Base-by-base conservation (phyloP, 2,888 invertebrate genomes). In the Matsumyia berberina region DNA sequence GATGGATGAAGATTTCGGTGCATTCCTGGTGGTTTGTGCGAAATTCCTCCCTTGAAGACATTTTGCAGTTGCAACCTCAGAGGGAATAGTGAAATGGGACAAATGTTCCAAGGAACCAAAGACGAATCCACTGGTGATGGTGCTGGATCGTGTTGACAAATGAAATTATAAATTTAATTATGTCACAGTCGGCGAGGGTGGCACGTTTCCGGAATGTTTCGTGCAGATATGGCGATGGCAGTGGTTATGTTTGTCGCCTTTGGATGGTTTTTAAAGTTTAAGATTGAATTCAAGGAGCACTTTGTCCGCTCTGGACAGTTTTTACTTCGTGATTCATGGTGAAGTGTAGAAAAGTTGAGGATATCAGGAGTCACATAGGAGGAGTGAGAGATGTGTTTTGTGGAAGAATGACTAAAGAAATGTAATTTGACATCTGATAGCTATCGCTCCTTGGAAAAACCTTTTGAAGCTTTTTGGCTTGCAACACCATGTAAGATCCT, bases 131-230 rank as follows among this genome's bases (percentile, higher is more conserved):
- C 60, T 53, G 4, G 44, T 31, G 51, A 11, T 46, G 33, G 66
- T 51, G 58, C 44, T 53, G 42, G n/a, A 33, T 78, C 44, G 64
- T 66, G 79, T 79, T 80, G 80, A 74, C 74, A 70, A 70, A 70
- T 76, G 66, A 76, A 85, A 79, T 85, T 76, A 70, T 80, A 76
- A 80, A 85, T 85, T 85, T 85, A 80, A 85, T 85, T 79, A 78
- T 64, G 73, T 62, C 51, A 53, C 49, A 37, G 35, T 44, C 37
- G 12, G 37, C 12, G 7, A 17, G 4, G 55, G 69, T 19, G 39
- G 44, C 33, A 58, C 8, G 19, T 51, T 31, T 12, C 6, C 6
- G 37, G 29, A 46, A 44, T 44, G 29, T 17, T 51, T 15, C 39
- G 46, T 15, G 9, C 12, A 12, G 19, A 44, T 55, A 4, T 55